Evolutionary conservation across 2,113 vertebrate genomes (phyloP).

Genomic region (Oriolus oriolus): DNA sequence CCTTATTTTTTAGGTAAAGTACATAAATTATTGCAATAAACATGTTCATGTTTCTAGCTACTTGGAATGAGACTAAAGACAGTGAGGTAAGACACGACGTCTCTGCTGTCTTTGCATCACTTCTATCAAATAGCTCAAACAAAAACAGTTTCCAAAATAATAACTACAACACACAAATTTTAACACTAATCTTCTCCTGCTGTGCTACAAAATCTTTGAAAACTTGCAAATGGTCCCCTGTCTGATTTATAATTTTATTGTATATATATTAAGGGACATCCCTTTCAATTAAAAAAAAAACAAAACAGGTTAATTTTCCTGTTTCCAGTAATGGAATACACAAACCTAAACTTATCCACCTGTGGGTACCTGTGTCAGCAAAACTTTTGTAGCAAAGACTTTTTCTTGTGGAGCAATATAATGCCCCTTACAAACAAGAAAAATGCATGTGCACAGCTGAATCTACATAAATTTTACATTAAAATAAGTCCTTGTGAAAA

Average conservation of each 20-base stretch:
- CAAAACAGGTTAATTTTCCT: neutral
- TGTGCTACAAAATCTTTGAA: neutral
- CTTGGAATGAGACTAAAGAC: neutral
- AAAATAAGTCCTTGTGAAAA: slow-evolving; percentile 33
- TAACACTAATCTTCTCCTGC: neutral
- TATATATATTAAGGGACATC: neutral
- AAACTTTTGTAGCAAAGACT: neutral
- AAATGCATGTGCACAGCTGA: neutral
- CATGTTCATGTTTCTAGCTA: neutral
- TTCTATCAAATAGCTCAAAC: neutral
- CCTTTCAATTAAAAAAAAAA: neutral
- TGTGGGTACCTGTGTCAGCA: neutral
- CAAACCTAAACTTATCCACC: neutral
- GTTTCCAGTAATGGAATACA: neutral
- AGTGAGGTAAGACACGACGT: neutral
- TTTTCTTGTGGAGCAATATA: neutral
- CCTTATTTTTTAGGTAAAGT: neutral
- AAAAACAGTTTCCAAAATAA: neutral
- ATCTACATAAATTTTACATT: slow-evolving; percentile 34
- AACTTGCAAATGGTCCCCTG: neutral
- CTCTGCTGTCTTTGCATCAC: neutral
- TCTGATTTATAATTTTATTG: neutral
- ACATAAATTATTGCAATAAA: neutral
- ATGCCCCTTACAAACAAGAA: neutral
- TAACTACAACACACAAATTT: neutral